Percentiles rank a stretch among this genome's conserved stretches.
These are phyloP conservation scores for Edolisoma coerulescens DNA, from an alignment of 2,113 vertebrate genomes.

Conservation along the genomic window DNA sequence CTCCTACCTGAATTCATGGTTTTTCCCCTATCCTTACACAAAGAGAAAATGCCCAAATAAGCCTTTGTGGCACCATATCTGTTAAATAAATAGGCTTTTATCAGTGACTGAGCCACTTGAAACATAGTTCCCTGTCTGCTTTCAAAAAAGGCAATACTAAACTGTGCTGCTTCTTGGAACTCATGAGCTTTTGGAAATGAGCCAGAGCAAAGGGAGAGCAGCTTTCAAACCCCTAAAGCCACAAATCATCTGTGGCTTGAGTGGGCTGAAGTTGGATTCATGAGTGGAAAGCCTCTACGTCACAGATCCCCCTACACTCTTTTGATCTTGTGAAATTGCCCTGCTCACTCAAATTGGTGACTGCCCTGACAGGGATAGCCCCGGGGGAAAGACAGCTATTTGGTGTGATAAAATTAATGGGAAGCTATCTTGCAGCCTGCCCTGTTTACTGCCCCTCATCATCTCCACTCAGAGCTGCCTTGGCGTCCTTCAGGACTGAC, in stretches of 20 bases:
- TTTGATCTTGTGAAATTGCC: not conserved
- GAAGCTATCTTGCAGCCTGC: not conserved
- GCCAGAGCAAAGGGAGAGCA: not conserved
- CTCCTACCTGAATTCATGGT: not conserved
- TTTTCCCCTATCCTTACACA: not conserved
- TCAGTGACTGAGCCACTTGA: not conserved
- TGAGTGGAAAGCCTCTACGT: not conserved
- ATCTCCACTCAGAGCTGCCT: not conserved
- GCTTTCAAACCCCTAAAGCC: not conserved
- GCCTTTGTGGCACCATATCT: not conserved
- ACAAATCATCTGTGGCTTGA: not conserved
- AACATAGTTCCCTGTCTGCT: not conserved
- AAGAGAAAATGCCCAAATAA: not conserved
- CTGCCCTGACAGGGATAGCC: not conserved
- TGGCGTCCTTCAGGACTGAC: not conserved
- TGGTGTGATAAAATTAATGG: not conserved
- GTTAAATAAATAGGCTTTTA: not conserved
- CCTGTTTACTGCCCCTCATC: not conserved
- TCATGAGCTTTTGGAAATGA: not conserved
- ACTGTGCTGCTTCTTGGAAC: not conserved
- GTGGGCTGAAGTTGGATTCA: not conserved
- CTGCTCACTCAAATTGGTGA: not conserved
- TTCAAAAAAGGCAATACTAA: not conserved
- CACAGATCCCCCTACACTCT: not conserved
- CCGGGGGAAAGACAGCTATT: not conserved